Percentiles rank a stretch among this genome's conserved stretches.
phyloP scores from a whole-genome alignment of 2,888 invertebrate genomes.

The Tanytarsus gracilentus region DNA sequence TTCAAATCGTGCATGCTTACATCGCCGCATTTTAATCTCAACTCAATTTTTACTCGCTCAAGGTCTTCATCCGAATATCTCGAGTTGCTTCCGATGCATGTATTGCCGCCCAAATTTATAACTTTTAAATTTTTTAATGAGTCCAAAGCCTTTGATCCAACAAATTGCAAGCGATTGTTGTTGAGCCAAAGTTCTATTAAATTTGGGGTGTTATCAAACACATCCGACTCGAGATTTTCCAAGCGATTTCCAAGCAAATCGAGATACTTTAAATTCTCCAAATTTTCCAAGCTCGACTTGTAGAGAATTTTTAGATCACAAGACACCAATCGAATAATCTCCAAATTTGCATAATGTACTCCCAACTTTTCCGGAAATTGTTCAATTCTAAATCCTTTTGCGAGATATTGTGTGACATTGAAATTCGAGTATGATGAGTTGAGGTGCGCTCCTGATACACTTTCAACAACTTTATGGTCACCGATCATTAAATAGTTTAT shows the following conservation, averaged over 20 bases:
- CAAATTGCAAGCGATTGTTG: conserved; percentile 18
- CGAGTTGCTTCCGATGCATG: not conserved
- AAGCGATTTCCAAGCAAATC: conserved; percentile 15
- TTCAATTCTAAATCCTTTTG: conserved; percentile 10
- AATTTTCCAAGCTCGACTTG: conserved; percentile 1
- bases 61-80: not conserved
- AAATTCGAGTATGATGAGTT: not conserved
- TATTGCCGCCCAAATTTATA: conserved; percentile 17
- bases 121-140: not conserved
- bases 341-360: not conserved
- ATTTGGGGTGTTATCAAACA: conserved; percentile 10
- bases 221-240: conserved; percentile 14
- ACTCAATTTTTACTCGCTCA: not conserved
- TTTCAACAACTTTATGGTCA: not conserved
- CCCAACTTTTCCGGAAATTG: conserved; percentile 14
- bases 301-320: not conserved
- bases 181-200: conserved; percentile 4
- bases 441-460: not conserved
- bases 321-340: conserved; percentile 5
- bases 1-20: conserved; percentile 16
- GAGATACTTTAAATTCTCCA: not conserved
- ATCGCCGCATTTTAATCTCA: conserved; percentile 15
- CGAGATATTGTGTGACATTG: conserved; percentile 17
- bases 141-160: not conserved
- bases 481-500: not conserved